These are phyloP conservation scores for Poeciliopsis occidentalis DNA, from an alignment of 2,113 vertebrate species.

Conservation along the genomic window DNA sequence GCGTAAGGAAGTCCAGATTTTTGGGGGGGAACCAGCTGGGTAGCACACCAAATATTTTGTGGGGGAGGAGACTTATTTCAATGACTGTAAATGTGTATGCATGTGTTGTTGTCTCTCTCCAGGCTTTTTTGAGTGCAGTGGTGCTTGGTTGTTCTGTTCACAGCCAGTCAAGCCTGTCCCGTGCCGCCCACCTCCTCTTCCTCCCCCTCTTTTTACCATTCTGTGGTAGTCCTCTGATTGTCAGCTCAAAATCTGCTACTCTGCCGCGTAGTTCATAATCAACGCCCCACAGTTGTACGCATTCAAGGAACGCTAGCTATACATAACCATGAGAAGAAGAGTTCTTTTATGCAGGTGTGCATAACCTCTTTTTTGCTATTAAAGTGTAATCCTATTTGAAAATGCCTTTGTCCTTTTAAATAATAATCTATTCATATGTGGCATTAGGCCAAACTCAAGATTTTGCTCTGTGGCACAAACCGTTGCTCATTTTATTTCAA, in stretches of 20 bases:
- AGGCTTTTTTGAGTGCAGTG: constrained; percentile 33
- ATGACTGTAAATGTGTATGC: constrained; percentile 40
- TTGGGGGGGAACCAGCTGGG: constrained; percentile 63
- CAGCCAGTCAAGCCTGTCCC: constrained; percentile 71
- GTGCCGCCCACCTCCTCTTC: constrained; percentile 40
- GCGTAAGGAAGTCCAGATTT: constrained; percentile 31
- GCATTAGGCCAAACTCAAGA: not conserved
- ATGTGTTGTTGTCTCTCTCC: constrained; percentile 42
- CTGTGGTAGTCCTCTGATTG: constrained; percentile 50
- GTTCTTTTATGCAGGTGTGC: constrained; percentile 14
- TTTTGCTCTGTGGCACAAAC: constrained; percentile 13
- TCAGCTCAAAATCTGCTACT: constrained; percentile 56
- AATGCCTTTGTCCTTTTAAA: constrained; percentile 8
- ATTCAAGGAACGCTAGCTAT: constrained; percentile 29
- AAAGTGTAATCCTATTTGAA: not conserved
- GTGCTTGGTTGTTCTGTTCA: constrained; percentile 61
- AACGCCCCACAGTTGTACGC: constrained; percentile 48
- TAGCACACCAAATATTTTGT: constrained; percentile 44
- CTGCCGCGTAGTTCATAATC: constrained; percentile 62
- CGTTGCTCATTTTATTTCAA: constrained; percentile 36
- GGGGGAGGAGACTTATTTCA: constrained; percentile 55
- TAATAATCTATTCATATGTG: constrained; percentile 6
- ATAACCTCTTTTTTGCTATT: constrained; percentile 7
- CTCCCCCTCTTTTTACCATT: constrained; percentile 42
- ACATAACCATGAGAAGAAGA: constrained; percentile 18